Evolutionary conservation across 37 sponge, comb jelly and placozoan genomes (phyloP), one percentile per base, ranked within the genome.

Genomic region (Amphimedon queenslandica): DNA sequence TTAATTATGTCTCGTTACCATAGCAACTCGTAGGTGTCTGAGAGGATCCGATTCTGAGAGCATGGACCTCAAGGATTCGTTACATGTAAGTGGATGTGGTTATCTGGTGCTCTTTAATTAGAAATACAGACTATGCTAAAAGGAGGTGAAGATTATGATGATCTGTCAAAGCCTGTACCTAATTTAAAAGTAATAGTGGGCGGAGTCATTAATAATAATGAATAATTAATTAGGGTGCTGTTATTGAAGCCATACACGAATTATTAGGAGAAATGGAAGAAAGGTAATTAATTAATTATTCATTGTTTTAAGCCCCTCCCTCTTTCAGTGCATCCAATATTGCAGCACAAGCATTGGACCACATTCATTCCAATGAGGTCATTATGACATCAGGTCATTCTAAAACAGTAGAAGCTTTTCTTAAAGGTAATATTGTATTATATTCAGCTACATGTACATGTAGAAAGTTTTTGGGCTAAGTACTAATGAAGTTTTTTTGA

Each of bases 311-410:
- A 18, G 64, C 16, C 10, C 8, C 16, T 21, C 29, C 5, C n/a
- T 40, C 23, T 47, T 40, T 55, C 80, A 91, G 92, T 82, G 86
- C 89, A 31, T 65, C 81, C n/a, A 92, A 86, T 63, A 92, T 98
- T 29, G 93, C 96, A 38, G 67, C 81, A 2, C 93, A 92, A 57
- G 90, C 99, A 24, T 63, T 89, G 21, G 99, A 98, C 69, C 99
- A 98, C 82, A 98, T 98, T 60, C 99, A 98, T 61, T 76, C 99
- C 42, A 91, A 88, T 74, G 99, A 98, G 75, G 93, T 98, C 36
- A 88, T 98, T 42, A 92, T 98, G 92, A 98, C 99, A 0, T 77
- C 79, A n/a, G 99, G 99, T 33, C 83, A 94, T 69, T 98, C 99
- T 13, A 98, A 83, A 47, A 94, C 99, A 28, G 96, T 98, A 18